phyloP scores from a whole-genome alignment of 2,797 vertebrate species.

The Poecilia gillii region DNA sequence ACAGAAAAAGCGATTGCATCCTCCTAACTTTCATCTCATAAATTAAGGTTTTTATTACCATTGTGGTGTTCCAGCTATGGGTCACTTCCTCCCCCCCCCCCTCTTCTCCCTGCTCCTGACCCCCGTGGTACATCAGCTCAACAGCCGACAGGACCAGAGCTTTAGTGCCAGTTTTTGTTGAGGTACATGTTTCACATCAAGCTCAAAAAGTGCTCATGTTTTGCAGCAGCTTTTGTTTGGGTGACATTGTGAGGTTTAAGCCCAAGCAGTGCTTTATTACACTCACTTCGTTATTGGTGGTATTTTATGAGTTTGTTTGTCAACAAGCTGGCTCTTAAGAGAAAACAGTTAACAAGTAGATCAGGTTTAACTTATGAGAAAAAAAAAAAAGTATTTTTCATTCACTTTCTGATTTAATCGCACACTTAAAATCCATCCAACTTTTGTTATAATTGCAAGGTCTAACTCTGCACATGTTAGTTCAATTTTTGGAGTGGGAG shows the following conservation, averaged over 20 bases:
- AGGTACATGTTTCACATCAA: slow-evolving; percentile 27
- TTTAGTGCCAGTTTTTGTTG: not conserved
- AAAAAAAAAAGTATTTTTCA: too few species aligned
- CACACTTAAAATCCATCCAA: too few species aligned
- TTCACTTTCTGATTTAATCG: too few species aligned
- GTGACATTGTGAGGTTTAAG: slow-evolving; percentile 54
- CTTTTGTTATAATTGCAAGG: too few species aligned
- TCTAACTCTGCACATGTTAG: too few species aligned
- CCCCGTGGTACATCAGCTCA: too few species aligned
- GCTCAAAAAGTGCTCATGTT: slow-evolving; percentile 34
- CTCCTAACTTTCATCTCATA: not conserved
- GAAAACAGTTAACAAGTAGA: too few species aligned
- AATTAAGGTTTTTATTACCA: not conserved
- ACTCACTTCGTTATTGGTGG: too few species aligned
- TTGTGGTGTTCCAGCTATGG: not conserved
- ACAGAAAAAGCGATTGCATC: not conserved
- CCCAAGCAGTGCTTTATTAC: slow-evolving; percentile 3
- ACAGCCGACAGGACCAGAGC: not conserved
- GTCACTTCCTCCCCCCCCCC: not conserved
- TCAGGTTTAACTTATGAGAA: too few species aligned
- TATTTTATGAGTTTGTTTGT: too few species aligned
- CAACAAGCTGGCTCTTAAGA: too few species aligned
- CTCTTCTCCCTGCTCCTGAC: not conserved
- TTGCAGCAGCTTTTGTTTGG: slow-evolving; percentile 41
- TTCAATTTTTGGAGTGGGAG: too few species aligned